Evolutionary conservation across 1,140 invertebrate species (phyloP).

Genomic region (Fopius arisanus): DNA sequence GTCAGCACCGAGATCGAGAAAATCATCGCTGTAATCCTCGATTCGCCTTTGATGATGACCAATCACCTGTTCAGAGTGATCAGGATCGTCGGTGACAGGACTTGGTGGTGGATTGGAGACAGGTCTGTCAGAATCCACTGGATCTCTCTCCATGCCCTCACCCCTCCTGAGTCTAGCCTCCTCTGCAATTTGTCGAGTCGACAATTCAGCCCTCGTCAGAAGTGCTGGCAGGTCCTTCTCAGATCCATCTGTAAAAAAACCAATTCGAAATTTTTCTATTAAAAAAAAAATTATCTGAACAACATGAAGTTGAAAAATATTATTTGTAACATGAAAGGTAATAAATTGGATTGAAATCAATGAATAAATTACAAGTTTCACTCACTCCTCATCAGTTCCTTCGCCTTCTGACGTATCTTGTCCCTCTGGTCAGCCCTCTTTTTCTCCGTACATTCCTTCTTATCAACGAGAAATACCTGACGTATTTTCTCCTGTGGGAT

Average conservation of each 20-base stretch:
- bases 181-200: conserved; percentile 62
- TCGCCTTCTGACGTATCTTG: conserved; percentile 70
- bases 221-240: conserved; percentile 70
- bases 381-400: conserved; percentile 69
- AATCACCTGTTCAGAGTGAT: conserved; percentile 70
- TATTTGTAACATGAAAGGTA: too few relatives aligned
- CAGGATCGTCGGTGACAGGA: conserved; percentile 76
- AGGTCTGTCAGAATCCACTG: conserved; percentile 61
- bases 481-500: conserved; percentile 74
- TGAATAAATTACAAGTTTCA: too few relatives aligned
- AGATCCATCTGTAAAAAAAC: conserved; percentile 49
- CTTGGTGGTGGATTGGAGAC: conserved; percentile 81
- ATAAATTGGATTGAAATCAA: too few relatives aligned
- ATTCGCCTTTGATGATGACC: conserved; percentile 62
- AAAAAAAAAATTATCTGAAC: conserved; percentile 34
- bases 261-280: background rate
- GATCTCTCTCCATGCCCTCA: conserved; percentile 62
- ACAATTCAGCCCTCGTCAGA: conserved; percentile 67
- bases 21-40: conserved; percentile 69
- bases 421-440: conserved; percentile 66
- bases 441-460: conserved; percentile 66
- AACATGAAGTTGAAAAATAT: too few relatives aligned
- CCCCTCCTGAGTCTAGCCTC: conserved; percentile 61
- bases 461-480: conserved; percentile 77
- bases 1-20: conserved; percentile 73